Base-by-base conservation (phyloP, 2,888 invertebrate genomes). In the Petrophora chlorosata region DNA sequence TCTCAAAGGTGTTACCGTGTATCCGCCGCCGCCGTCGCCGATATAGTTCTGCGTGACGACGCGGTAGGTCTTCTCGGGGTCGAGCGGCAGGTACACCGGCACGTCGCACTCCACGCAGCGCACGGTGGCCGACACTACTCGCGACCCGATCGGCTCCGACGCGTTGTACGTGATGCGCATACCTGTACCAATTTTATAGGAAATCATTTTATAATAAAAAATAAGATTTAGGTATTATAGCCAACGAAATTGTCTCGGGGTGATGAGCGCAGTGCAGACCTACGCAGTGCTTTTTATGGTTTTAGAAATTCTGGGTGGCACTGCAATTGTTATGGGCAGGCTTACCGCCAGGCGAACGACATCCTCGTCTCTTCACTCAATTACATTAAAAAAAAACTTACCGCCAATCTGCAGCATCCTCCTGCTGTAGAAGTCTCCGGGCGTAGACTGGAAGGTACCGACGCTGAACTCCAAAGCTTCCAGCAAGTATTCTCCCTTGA, bases 11-110 rank as follows among this genome's bases (percentile, higher is more conserved):
- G 88, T 72, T 61, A 92, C 91, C 47, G 82, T 64, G 69, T 91
- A 95, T 0, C 94, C 94, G 68, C 95, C 94, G 32, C 96, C 96
- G 7, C 95, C 96, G 23, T 85, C 86, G 0, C 91, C 90, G 42
- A 95, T 76, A 68, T 93, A 95, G 59, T 90, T 88, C 30, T 92
- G 90, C 1, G 93, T 70, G 9, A 93, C 82, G 0, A 96, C 78
- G 5, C 92, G 86, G 81, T 96, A 96, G 12, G 82, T 85, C 58
- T 90, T 80, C 23, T 89, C 75, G 0, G 71, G 60, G 26, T 92
- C 85, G 8, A 96, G 79, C 0, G 92, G 90, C 57, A 90, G 79
- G 79, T 93, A 96, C 5, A 70, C 70, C 3, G 96, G 95, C 28
- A 93, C 80, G 5, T 78, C 75, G 76, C 96, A 96, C 10, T 90